Base-by-base conservation (phyloP, 2,888 invertebrate species). In the Neoascia interrupta region DNA sequence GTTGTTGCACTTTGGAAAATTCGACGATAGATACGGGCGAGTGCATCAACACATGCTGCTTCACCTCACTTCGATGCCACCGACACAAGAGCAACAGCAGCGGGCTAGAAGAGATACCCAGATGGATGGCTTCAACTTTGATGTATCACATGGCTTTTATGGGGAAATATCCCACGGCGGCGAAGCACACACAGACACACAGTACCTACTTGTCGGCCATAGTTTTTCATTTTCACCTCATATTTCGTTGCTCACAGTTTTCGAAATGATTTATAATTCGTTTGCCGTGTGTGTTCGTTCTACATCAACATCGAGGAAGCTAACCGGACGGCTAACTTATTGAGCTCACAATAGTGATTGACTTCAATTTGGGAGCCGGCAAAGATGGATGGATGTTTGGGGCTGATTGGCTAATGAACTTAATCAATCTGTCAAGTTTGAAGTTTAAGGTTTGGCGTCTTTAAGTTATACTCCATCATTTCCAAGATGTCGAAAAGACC, bases 91-190 rank as follows among this genome's bases (percentile, higher is more conserved):
- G 23, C 28, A 5, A 16, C 26, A 31, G 10, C 4, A 4, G 2
- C n/a, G 31, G 31, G n/a, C n/a, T n/a, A n/a, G n/a, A n/a, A n/a
- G n/a, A n/a, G n/a, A n/a, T n/a, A n/a, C n/a, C n/a, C n/a, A 66
- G 60, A 34, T 64, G 53, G 39, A 64, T 60, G 63, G 66, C 37
- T 72, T 13, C 60, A 28, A 54, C 56, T 69, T 3, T 10, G 49
- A 63, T 56, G 69, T 53, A 76, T 73, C 66, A 68, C 43, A 56
- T 68, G 73, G 73, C 51, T 73, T 68, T 79, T 61, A 73, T 73
- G 79, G 66, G 56, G 72, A 73, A 73, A 68, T 73, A 79, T 73
- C 79, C 79, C 79, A 79, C 79, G 68, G 79, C 79, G 68, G 79
- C 79, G 61, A 60, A 49, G 60, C 47, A 43, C 66, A 60, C 72